Conservation (phyloP, 2,113 vertebrate genomes). For the Pluvianellus socialis region DNA sequence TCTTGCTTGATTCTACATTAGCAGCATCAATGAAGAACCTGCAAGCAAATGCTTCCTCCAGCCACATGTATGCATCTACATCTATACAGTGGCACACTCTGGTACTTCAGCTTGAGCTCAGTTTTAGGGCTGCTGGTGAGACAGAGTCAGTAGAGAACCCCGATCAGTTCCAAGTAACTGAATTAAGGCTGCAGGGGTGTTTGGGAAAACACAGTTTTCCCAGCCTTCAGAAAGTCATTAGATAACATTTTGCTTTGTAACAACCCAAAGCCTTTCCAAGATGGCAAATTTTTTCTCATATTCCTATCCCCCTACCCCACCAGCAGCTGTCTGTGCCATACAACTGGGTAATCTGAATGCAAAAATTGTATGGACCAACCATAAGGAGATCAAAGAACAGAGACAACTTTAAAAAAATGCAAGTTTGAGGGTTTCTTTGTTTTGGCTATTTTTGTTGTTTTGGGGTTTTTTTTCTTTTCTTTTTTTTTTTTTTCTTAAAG, state of each 20-base stretch:
- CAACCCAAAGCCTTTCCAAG: not conserved
- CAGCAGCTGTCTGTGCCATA: not conserved
- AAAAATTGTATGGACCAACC: not conserved
- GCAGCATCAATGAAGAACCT: not conserved
- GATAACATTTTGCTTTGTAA: not conserved
- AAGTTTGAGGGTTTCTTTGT: not conserved
- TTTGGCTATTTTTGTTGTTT: not conserved
- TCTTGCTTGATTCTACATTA: not conserved
- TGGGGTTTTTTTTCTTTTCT: not conserved
- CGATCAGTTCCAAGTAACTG: not conserved
- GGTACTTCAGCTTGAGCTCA: not conserved
- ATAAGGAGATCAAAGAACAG: not conserved
- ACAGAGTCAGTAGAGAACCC: not conserved
- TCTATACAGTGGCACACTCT: not conserved
- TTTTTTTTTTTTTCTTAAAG: not conserved
- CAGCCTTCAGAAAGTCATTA: not conserved
- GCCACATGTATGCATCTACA: not conserved
- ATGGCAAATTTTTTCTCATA: not conserved
- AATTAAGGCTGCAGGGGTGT: not conserved
- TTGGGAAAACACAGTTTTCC: not conserved
- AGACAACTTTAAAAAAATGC: not conserved
- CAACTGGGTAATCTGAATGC: not conserved
- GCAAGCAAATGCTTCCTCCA: not conserved
- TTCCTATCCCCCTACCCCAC: not conserved
- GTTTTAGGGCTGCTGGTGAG: not conserved